phyloP scores from a whole-genome alignment of 64 coral and sea anemone genomes.

The Actinia equina region DNA sequence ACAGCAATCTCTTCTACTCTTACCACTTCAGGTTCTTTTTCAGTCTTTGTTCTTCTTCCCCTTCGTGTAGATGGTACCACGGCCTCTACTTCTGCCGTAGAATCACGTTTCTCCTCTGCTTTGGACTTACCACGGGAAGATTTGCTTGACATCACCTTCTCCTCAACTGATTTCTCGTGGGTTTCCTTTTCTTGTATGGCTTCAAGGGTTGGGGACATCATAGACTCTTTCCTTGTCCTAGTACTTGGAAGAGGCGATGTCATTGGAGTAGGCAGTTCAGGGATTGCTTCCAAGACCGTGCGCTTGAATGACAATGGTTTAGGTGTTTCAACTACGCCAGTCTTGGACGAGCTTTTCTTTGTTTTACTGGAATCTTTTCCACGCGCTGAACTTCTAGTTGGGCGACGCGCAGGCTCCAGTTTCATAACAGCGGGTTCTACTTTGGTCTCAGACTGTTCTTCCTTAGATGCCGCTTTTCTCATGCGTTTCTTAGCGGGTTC shows the following conservation, averaged over 20 bases:
- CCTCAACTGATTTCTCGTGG: not conserved
- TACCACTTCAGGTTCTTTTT: not conserved
- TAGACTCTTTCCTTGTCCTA: not conserved
- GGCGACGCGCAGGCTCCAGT: not conserved
- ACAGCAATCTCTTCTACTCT: not conserved
- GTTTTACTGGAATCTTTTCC: not conserved
- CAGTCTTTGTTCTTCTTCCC: not conserved
- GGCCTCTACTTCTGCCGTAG: not conserved
- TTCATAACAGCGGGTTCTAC: not conserved
- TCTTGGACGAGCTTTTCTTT: constrained; percentile 18
- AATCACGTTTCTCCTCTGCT: not conserved
- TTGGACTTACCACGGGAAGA: constrained; percentile 12
- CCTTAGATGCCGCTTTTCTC: not conserved
- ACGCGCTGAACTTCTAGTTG: not conserved
- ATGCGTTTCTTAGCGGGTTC: constrained; percentile 11
- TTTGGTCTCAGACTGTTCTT: not conserved
- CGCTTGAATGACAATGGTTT: constrained; percentile 44
- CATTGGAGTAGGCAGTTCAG: constrained; percentile 43
- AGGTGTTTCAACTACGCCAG: constrained; percentile 20
- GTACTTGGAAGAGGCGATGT: not conserved
- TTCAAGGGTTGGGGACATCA: not conserved
- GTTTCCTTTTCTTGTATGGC: not conserved
- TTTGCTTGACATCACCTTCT: not conserved
- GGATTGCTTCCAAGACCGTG: constrained; percentile 43
- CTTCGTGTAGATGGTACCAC: not conserved